Evolutionary conservation across 2,888 invertebrate species (phyloP), one percentile per base, ranked within the genome.

Genomic region (Piscicola geometra): DNA sequence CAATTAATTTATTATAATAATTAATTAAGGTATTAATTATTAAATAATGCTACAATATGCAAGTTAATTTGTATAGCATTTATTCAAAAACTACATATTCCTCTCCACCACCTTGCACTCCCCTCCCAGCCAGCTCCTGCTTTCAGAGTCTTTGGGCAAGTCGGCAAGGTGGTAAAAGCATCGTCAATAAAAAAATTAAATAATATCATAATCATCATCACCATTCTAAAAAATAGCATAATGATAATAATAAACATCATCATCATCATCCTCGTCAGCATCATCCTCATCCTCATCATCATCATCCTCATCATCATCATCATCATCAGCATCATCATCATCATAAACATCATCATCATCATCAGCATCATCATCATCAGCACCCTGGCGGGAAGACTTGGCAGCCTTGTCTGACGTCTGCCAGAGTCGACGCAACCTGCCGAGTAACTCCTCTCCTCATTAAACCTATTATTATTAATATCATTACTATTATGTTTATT

Each of bases 241-340:
- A 21, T 25, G 12, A 64, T 64, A 9, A 64, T 64, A 15, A 25
- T 64, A 15, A n/a, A 9, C n/a, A 64, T 25, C n/a, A 25, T 28
- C n/a, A 25, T n/a, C 9, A 28, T 64, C 12, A 64, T 25, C 12
- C 15, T 9, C 25, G 12, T 25, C 12, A 28, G 9, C 25, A 64
- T 64, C 12, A 12, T 64, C n/a, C 9, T 64, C n/a, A 64, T 64
- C n/a, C 9, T 64, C 9, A 64, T 64, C n/a, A 64, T 64, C n/a
- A 28, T 64, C n/a, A 28, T 64, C n/a, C 12, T 64, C n/a, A 64
- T 64, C 12, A 25, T 64, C n/a, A n/a, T 64, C 9, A 28, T 25
- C 12, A 28, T 64, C n/a, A 64, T 64, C n/a, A 64, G 9, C n/a
- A 15, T 64, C n/a, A 64, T 64, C n/a, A 64, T 64, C n/a, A 9